phyloP scores from a whole-genome alignment of 1,140 invertebrate genomes.

The Drosophila pseudoananassae region DNA sequence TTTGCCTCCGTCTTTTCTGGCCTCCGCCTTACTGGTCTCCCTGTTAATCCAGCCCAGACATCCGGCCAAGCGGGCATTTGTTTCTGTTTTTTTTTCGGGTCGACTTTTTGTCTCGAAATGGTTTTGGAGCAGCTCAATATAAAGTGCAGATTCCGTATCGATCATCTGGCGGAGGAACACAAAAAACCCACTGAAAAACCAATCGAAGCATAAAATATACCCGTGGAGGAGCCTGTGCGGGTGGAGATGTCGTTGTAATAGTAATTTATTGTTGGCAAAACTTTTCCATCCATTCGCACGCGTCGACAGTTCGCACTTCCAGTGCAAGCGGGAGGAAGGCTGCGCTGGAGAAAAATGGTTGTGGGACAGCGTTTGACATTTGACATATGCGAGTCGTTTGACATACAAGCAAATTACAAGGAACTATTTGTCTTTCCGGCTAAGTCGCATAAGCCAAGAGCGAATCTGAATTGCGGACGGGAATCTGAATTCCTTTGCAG shows the following conservation, averaged over 20 bases:
- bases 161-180: conserved; percentile 9
- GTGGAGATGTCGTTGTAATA: conserved; percentile 74
- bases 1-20: conserved; percentile 35
- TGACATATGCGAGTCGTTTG: conserved; percentile 76
- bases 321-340: conserved; percentile 8
- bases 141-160: conserved; percentile 20
- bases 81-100: conserved; percentile 21
- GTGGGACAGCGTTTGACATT: conserved; percentile 61
- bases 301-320: conserved; percentile 24
- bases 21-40: conserved; percentile 29
- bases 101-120: not conserved
- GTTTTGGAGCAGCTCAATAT: not conserved
- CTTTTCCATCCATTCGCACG: conserved; percentile 33
- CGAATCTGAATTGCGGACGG: conserved; percentile 29
- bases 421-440: conserved; percentile 73
- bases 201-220: conserved; percentile 67
- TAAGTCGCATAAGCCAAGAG: conserved; percentile 70
- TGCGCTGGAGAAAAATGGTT: conserved; percentile 52
- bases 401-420: conserved; percentile 78
- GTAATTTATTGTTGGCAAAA: conserved; percentile 76
- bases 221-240: conserved; percentile 17
- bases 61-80: conserved; percentile 8
- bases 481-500: not conserved
- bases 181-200: conserved; percentile 28
- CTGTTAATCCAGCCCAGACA: conserved; percentile 61